These are phyloP conservation scores for Festucalex cinctus DNA, from an alignment of 2,113 vertebrate genomes.

Conservation along the genomic window DNA sequence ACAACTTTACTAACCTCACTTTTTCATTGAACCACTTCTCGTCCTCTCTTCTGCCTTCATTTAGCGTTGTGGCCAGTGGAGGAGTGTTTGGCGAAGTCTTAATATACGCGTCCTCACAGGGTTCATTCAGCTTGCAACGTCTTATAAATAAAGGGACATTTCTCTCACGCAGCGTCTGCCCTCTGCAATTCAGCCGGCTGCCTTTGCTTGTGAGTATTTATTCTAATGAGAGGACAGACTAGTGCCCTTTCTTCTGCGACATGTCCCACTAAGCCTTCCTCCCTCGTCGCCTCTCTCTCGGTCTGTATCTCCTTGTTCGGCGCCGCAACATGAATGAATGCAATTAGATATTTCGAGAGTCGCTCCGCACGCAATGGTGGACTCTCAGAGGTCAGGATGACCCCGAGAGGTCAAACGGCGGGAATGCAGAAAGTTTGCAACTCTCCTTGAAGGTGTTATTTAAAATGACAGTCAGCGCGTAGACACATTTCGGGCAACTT, in stretches of 20 bases:
- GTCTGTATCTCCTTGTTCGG: conserved; percentile 59
- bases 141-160: conserved; percentile 22
- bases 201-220: conserved; percentile 49
- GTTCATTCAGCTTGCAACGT: conserved; percentile 21
- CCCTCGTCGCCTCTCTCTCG: conserved; percentile 50
- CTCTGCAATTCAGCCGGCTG: conserved; percentile 24
- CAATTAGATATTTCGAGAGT: conserved; percentile 79
- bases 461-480: conserved; percentile 29
- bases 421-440: conserved; percentile 52
- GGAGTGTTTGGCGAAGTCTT: conserved; percentile 6
- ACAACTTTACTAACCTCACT: conserved; percentile 63
- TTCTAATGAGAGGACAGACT: conserved; percentile 48
- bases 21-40: not conserved
- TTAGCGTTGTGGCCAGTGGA: not conserved
- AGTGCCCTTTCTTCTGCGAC: conserved; percentile 25
- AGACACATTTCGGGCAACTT: not conserved
- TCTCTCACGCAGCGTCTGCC: conserved; percentile 13
- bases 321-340: conserved; percentile 79
- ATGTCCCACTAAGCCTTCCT: conserved; percentile 23
- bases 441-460: conserved; percentile 51
- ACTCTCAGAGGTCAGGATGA: conserved; percentile 55
- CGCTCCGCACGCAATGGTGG: conserved; percentile 47
- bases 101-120: conserved; percentile 1
- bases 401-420: conserved; percentile 41
- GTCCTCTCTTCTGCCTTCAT: not conserved